Evolutionary conservation across 2,888 invertebrate species (phyloP).

Genomic region (Theretra japonica): DNA sequence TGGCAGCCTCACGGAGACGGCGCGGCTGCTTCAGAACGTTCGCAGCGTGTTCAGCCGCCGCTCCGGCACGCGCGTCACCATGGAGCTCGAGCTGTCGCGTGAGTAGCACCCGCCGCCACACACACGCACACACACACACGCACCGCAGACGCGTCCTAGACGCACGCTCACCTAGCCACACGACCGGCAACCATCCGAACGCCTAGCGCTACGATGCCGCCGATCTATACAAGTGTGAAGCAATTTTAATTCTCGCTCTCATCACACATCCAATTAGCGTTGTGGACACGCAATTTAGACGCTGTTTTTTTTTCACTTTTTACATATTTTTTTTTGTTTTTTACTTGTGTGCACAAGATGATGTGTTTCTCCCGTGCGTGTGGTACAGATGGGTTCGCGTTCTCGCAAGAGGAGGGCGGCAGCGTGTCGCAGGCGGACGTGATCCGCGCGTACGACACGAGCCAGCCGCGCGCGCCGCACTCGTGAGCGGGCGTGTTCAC

Average conservation of each 20-base stretch:
- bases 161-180: slow-evolving; percentile 50
- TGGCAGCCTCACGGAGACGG: slow-evolving; percentile 97
- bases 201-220: not conserved
- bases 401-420: slow-evolving; percentile 99
- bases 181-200: slow-evolving; percentile 27
- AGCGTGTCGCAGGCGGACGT: slow-evolving; percentile 97
- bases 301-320: slow-evolving; percentile 9
- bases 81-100: slow-evolving; percentile 97
- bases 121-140: slow-evolving; percentile 46
- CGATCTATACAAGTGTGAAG: not conserved
- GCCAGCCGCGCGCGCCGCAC: slow-evolving; percentile 92
- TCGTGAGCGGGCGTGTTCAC: slow-evolving; percentile 76
- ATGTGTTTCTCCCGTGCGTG: slow-evolving; percentile 36
- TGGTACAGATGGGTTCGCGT: slow-evolving; percentile 96
- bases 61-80: slow-evolving; percentile 90
- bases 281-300: slow-evolving; percentile 33
- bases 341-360: slow-evolving; percentile 18
- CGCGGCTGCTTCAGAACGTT: slow-evolving; percentile 96
- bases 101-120: slow-evolving; percentile 84
- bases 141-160: slow-evolving; percentile 58
- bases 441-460: slow-evolving; percentile 98
- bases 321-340: slow-evolving; percentile 9
- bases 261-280: slow-evolving; percentile 28
- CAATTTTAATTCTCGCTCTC: slow-evolving; percentile 7
- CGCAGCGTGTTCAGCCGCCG: slow-evolving; percentile 95